Base-by-base conservation (phyloP, 1,140 invertebrate genomes). In the Trichonephila clavata region DNA sequence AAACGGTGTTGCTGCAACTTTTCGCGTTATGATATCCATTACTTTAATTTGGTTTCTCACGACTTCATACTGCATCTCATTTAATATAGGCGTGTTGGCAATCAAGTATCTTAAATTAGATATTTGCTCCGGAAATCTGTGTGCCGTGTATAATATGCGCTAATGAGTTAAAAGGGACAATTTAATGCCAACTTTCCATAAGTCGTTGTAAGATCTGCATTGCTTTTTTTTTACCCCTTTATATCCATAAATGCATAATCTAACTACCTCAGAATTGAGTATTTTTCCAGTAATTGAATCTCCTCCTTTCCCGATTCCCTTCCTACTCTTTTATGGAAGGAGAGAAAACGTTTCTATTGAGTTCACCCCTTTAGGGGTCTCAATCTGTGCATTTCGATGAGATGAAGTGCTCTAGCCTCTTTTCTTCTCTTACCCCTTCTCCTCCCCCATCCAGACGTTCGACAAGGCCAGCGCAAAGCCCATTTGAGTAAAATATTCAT, bases 401-500 rank as follows among this genome's bases (percentile, higher is more conserved):
- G 81, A 84, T 84, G 65, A 68, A 68, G 65, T 68, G n/a, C 65
- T 68, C 65, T 24, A 8, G 24, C 50, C 50, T 13, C 50, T 50
- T 50, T 50, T 50, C 50, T 50, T 50, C 50, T 50, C 50, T 50
- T 50, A 50, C 10, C 43, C 32, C 32, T 39, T 39, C 32, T 39
- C 32, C 32, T 39, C 2, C 32, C 50, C 81, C 50, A 59, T 21
- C 43, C 43, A 50, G 39, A 43, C 18, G 59, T 86, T 60, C 59
- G 84, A 86, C 57, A 86, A 86, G 59, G 43, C 39, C 80, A 83
- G 57, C 59, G 88, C 65, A 90, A 80, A 63, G 84, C 92, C 84
- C 86, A 87, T 93, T 93, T 80, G 83, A 86, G 68, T 87, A 92
- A 92, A 92, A 92, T 92, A 92, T 87, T 87, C 86, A 93, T 93